phyloP scores from a whole-genome alignment of 2,888 invertebrate genomes.

The Phrixothrix hirtus region DNA sequence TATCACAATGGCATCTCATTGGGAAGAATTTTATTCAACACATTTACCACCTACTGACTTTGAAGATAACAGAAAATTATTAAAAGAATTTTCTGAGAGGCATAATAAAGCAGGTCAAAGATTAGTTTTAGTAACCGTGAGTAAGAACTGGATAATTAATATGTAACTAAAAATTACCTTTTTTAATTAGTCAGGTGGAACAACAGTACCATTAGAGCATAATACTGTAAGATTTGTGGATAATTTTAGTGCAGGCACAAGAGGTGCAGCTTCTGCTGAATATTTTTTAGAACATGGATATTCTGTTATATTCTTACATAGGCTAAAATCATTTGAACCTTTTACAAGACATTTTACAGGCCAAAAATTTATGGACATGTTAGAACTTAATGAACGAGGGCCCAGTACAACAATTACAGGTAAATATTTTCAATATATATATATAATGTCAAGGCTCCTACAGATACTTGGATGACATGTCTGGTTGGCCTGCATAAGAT shows the following conservation, averaged over 20 bases:
- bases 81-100: conserved; percentile 74
- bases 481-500: no score
- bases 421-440: no score
- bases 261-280: conserved; percentile 94
- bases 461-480: no score
- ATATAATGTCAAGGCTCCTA: no score
- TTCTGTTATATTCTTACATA: conserved; percentile 91
- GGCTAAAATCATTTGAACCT: conserved; percentile 88
- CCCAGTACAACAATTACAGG: conserved; percentile 70
- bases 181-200: conserved; percentile 84
- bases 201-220: conserved; percentile 94
- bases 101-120: conserved; percentile 70
- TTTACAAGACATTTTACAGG: conserved; percentile 86
- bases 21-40: conserved; percentile 84
- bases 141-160: conserved; percentile 52
- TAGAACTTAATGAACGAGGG: conserved; percentile 67
- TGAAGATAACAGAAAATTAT: conserved; percentile 69
- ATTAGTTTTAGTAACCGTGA: conserved; percentile 80
- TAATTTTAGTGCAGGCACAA: conserved; percentile 96
- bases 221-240: conserved; percentile 98
- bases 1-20: conserved; percentile 58
- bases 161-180: conserved; percentile 20
- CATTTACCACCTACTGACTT: conserved; percentile 79
- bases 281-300: conserved; percentile 88
- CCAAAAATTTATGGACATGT: conserved; percentile 78